Percentiles rank a stretch among this genome's conserved stretches.
These are phyloP conservation scores for Meda fulgida DNA, from an alignment of 2,797 vertebrate genomes.

Conservation along the genomic window DNA sequence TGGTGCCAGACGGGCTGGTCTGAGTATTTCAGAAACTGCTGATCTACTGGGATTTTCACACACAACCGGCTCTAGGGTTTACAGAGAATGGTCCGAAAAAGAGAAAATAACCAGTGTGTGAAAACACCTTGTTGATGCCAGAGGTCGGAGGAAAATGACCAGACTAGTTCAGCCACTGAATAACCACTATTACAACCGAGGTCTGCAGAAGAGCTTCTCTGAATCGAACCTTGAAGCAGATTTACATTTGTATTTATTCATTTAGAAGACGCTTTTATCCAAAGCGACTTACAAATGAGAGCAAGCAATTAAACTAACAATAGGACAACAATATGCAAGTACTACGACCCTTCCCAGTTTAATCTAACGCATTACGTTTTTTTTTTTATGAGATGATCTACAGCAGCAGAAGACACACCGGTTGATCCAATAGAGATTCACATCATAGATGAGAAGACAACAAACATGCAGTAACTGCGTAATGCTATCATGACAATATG, in stretches of 20 bases:
- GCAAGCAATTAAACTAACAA: too few relatives aligned
- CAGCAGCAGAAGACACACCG: neutral
- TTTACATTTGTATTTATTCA: too few relatives aligned
- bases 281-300: too few relatives aligned
- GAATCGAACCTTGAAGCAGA: too few relatives aligned
- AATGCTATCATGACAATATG: neutral
- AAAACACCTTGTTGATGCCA: conserved; percentile 56
- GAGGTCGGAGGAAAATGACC: conserved; percentile 52
- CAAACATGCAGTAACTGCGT: neutral
- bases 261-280: too few relatives aligned
- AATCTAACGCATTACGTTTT: too few relatives aligned
- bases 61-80: too few relatives aligned
- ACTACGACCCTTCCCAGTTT: too few relatives aligned
- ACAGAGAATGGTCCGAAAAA: neutral
- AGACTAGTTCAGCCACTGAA: conserved; percentile 45
- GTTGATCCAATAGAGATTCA: neutral
- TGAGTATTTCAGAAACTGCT: too few relatives aligned
- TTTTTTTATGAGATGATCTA: neutral
- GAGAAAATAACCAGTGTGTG: neutral
- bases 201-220: neutral
- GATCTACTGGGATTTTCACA: too few relatives aligned
- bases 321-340: too few relatives aligned
- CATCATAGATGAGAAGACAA: neutral
- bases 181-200: neutral
- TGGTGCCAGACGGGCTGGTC: neutral